Percentiles rank a stretch among this genome's conserved stretches.
phyloP scores from a whole-genome alignment of 2,113 vertebrate species.

The Lycocorax pyrrhopterus region DNA sequence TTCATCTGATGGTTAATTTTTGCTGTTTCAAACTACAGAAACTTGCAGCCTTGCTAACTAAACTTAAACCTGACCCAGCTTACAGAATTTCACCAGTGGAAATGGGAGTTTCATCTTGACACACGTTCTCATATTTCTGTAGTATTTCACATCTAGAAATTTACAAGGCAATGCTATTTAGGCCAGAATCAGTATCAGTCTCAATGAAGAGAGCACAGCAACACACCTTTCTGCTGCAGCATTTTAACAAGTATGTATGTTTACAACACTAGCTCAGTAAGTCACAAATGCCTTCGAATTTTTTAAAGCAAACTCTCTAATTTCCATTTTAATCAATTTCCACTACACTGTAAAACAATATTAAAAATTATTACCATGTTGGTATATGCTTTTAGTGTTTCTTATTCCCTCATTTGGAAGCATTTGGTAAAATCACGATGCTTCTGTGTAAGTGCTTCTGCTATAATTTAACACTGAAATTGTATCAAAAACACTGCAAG shows the following conservation, averaged over 20 bases:
- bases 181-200: not conserved
- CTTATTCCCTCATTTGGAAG: not conserved
- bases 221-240: not conserved
- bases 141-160: slow-evolving; percentile 25
- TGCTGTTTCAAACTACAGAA: slow-evolving; percentile 47
- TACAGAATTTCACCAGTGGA: slow-evolving; percentile 35
- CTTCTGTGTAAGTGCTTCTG: not conserved
- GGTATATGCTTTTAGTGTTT: not conserved
- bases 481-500: not conserved
- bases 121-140: not conserved
- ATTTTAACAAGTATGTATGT: not conserved
- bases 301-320: not conserved
- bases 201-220: not conserved
- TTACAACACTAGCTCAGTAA: not conserved
- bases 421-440: not conserved
- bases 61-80: not conserved
- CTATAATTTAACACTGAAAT: not conserved
- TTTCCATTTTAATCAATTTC: not conserved
- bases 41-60: not conserved
- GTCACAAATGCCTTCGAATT: not conserved
- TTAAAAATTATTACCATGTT: not conserved
- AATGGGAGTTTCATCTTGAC: slow-evolving; percentile 34
- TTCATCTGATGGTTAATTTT: slow-evolving; percentile 3
- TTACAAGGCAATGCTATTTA: not conserved
- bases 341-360: not conserved